Evolutionary conservation across 1,140 invertebrate genomes (phyloP).

Genomic region (Drosophila bocki): DNA sequence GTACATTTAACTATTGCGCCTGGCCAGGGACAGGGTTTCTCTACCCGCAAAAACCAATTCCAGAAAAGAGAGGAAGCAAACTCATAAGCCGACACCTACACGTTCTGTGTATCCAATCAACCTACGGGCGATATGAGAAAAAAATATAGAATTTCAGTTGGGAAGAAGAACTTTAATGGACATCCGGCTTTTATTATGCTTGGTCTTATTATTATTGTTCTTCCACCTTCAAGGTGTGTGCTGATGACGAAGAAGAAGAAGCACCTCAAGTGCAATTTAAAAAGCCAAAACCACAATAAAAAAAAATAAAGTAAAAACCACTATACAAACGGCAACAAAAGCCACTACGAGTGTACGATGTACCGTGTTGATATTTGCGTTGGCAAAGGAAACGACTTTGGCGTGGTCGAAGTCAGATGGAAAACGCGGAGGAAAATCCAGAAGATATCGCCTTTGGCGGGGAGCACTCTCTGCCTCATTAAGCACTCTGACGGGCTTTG

Average conservation of each 20-base stretch:
- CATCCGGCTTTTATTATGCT: slow-evolving; percentile 72
- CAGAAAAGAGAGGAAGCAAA: slow-evolving; percentile 42
- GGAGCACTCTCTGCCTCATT: slow-evolving; percentile 38
- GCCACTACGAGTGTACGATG: slow-evolving; percentile 21
- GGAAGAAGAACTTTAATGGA: slow-evolving; percentile 63
- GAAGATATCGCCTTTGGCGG: slow-evolving; percentile 12
- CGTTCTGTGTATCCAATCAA: slow-evolving; percentile 42
- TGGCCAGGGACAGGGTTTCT: neutral
- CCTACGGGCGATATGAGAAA: slow-evolving; percentile 42
- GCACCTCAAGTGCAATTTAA: slow-evolving; percentile 75
- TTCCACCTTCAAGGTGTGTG: slow-evolving; percentile 56
- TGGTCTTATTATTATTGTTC: slow-evolving; percentile 50
- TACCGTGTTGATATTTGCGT: slow-evolving; percentile 59
- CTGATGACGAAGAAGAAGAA: slow-evolving; percentile 43
- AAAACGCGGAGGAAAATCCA: slow-evolving; percentile 23
- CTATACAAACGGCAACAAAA: slow-evolving; percentile 23
- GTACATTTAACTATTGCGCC: slow-evolving; percentile 16
- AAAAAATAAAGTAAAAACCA: slow-evolving; percentile 1
- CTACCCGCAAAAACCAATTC: slow-evolving; percentile 29
- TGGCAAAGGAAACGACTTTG: slow-evolving; percentile 74
- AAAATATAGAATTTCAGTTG: slow-evolving; percentile 37
- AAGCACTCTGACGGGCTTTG: slow-evolving; percentile 25
- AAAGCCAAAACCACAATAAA: slow-evolving; percentile 54
- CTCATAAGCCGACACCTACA: slow-evolving; percentile 40
- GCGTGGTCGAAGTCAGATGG: slow-evolving; percentile 44